Percentiles rank a stretch among this genome's conserved stretches.
Conservation (phyloP, 37 sponge, comb jelly and placozoan species). For the Crambe crambe region DNA sequence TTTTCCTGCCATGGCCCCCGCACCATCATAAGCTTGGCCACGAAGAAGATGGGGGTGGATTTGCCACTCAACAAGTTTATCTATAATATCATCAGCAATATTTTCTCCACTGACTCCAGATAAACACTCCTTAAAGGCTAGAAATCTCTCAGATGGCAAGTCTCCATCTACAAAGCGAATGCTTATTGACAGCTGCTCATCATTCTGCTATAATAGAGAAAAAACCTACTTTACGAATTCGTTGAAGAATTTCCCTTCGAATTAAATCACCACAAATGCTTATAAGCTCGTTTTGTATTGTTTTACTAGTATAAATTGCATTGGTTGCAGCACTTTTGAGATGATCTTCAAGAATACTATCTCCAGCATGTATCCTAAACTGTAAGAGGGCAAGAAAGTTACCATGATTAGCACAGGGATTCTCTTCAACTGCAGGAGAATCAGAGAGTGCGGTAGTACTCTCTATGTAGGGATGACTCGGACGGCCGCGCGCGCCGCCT, state of each 20-base stretch:
- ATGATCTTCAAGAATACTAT: not conserved
- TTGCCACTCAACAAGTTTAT: constrained; percentile 28
- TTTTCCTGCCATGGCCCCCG: constrained; percentile 33
- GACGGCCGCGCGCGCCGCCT: too few species aligned
- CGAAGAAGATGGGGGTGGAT: constrained; percentile 54
- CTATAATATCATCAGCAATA: constrained; percentile 65
- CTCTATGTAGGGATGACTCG: too few species aligned
- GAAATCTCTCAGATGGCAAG: constrained; percentile 53
- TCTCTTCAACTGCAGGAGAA: too few species aligned
- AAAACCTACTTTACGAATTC: not conserved
- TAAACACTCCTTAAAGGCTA: constrained; percentile 64
- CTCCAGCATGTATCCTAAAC: not conserved
- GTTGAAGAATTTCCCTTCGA: not conserved
- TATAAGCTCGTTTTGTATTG: not conserved
- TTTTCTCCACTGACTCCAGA: constrained; percentile 70
- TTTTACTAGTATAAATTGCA: not conserved
- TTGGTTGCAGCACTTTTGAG: not conserved
- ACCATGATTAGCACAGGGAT: too few species aligned
- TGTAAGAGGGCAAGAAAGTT: not conserved
- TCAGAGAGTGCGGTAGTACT: too few species aligned
- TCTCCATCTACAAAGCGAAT: constrained; percentile 6
- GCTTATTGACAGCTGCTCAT: constrained; percentile 27
- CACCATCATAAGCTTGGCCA: constrained; percentile 76
- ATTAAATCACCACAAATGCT: constrained; percentile 1
- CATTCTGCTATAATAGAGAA: constrained; percentile 30